Evolutionary conservation across 2,888 invertebrate genomes (phyloP), one percentile per base, ranked within the genome.

Genomic region (Rhogogaster chlorosoma): DNA sequence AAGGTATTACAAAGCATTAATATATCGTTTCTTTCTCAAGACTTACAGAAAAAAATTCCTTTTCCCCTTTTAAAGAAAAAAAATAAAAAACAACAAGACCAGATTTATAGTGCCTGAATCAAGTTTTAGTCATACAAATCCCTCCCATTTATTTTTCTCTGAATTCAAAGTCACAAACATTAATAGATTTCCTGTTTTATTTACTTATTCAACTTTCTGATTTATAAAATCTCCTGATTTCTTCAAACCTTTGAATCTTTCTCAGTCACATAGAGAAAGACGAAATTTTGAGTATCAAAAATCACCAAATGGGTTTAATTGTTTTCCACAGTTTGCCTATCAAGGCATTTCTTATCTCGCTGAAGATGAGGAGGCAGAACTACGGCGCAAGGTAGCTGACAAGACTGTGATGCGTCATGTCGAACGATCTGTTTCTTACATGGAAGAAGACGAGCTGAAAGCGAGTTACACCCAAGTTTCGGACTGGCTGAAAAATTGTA

Each of bases 311-410:
- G 22, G 10, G 10, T 5, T 32, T 15, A 12, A 84, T 78, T 49
- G 83, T 36, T 85, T 86, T 87, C 94, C 94, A 67, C 94, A 97
- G 97, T 95, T 96, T 88, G 94, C 95, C 26, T 95, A 96, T 91
- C 94, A 95, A 88, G 97, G 97, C 7, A 94, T 97, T 78, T 95
- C 96, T 2, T 97, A 95, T 89, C 91, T 97, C 32, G 96, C 96
- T 90, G 94, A 94, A 89, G 89, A 88, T 3, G 95, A 96, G 88
- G 95, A 95, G 90, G 87, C 85, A 0, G 89, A 91, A 77, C 89
- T 95, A 0, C 86, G 89, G 2, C 86, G 93, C 67, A 91, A 94
- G 57, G 86, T 95, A 0, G 90, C 93, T 84, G 89, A 94, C 18
- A 91, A 93, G 26, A 90, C 92, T 88, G 86, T 92, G 26, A 61